Evolutionary conservation across 2,888 invertebrate genomes (phyloP), one percentile per base, ranked within the genome.

Genomic region (Bellardia pandia): DNA sequence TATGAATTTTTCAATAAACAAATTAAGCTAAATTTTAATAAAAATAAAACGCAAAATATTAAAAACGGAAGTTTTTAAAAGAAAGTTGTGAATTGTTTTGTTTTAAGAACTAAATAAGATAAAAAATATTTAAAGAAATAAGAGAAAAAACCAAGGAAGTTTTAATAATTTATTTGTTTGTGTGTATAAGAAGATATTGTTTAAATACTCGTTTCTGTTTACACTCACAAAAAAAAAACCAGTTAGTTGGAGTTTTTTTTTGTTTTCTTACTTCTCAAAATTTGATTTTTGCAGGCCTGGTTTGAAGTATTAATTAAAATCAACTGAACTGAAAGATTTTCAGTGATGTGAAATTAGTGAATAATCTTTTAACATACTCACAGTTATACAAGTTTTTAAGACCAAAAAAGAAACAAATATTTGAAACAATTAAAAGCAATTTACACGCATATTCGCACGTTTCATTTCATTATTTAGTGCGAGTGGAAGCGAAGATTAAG

Each of bases 41-140:
- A 74, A 80, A 74, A 48, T 69, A 77, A 56, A 71, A 82, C 78
- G 86, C 86, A 83, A 75, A 79, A 74, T 53, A 79, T 71, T 60
- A 42, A 14, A 11, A 40, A 69, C 4, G 62, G 62, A 64, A 13
- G 71, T 16, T 53, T 48, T 37, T 14, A 40, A 72, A 68, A 13
- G 71, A 75, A 37, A 45, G 51, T 68, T 42, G 16, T 53, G 8
- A 14, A 71, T 53, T 66, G 3, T 16, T 42, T 53, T 48, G 14
- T 30, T 42, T 45, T 14, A 23, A 71, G 23, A 23, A 23, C 23
- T 23, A 78, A 64, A 14, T 48, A 85, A 77, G 45, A 6, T 42
- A 45, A 72, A 69, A 69, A 33, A 45, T 16, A 69, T 37, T 42
- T 51, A 33, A 45, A 64, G 13, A 75, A 56, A 68, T 23, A 60